Conservation (phyloP, 2,797 vertebrate genomes). For the Cottoperca gobio region DNA sequence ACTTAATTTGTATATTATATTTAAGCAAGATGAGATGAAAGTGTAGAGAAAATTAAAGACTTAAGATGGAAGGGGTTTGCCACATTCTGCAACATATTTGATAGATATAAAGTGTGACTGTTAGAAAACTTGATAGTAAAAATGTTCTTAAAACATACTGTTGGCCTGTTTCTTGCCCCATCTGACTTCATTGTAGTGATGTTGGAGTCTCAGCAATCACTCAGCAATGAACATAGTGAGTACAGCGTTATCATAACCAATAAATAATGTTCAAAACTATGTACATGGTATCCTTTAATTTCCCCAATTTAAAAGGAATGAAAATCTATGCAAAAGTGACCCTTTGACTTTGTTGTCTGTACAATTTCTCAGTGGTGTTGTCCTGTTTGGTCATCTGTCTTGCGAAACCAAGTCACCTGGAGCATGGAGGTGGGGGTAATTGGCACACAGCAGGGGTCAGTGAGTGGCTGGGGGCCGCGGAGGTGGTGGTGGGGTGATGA, state of each 20-base stretch:
- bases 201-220: no score
- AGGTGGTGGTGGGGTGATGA: slow-evolving; percentile 73
- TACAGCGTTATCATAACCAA: neutral
- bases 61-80: no score
- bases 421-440: slow-evolving; percentile 74
- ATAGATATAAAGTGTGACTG: no score
- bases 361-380: neutral
- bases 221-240: neutral
- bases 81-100: no score
- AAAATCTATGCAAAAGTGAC: neutral
- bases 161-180: no score
- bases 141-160: no score
- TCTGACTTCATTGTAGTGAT: no score
- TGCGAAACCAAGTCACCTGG: slow-evolving; percentile 85
- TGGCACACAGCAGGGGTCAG: slow-evolving; percentile 56
- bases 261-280: neutral
- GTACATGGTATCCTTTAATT: neutral
- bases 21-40: no score
- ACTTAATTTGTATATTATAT: no score
- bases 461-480: slow-evolving; percentile 40
- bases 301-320: neutral
- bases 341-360: neutral
- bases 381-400: slow-evolving; percentile 25
- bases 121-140: no score
- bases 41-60: no score